Base-by-base conservation (phyloP, 2,113 vertebrate genomes). In the Malurus melanocephalus region DNA sequence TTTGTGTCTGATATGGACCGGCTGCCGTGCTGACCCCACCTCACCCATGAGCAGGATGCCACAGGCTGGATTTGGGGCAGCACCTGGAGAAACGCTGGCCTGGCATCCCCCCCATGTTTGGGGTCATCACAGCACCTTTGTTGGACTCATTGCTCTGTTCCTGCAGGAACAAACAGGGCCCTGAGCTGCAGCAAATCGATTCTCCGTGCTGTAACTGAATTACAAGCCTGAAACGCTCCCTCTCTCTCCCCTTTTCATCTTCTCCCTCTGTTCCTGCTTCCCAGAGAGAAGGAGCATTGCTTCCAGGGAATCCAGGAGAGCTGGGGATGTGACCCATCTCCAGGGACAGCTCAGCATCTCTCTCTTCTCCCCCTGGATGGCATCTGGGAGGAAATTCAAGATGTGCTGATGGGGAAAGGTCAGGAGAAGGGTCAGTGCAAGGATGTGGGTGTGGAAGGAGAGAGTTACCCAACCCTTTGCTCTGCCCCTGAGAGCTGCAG, bases 161-260 rank as follows among this genome's bases (percentile, higher is more conserved):
- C 75, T 61, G 84, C 3, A 35, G 38, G 93, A 94, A 88, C 93
- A 94, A 96, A 88, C 94, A 65, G 80, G 61, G 35, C 76, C 88
- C 85, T 66, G 83, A 95, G 92, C 85, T 2, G 28, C 66, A 68
- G 90, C 53, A 2, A 94, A 96, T 94, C 23, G 64, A 95, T 95
- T 96, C 0, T 57, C 67, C 32, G 19, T 6, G 18, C 93, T 85
- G 49, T 93, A 91, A 95, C 87, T 52, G 94, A 88, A 95, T 95
- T 96, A 96, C 94, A 96, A 95, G 90, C 85, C 88, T 93, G 92
- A 92, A 94, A 80, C 28, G 74, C 56, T 95, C 87, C 69, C 73
- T 80, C 72, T 71, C 73, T 92, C 57, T 73, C 55, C 56, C 11
- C 15, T 78, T 93, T 94, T 93, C 90, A 94, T 96, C 86, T 79